Base-by-base conservation (phyloP, 2,797 vertebrate species). In the Danio aesculapii region DNA sequence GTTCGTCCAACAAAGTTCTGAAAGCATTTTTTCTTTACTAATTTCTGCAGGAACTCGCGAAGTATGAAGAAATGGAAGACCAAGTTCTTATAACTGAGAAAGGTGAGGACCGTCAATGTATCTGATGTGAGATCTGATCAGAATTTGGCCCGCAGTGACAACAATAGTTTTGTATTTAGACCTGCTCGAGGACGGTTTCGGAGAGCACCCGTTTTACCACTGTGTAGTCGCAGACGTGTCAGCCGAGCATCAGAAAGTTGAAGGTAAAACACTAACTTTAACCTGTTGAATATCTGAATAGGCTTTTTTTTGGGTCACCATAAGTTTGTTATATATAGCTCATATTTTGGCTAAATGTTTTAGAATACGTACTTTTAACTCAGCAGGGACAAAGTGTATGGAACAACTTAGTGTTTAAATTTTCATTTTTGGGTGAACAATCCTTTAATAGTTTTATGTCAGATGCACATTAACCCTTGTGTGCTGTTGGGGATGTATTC, bases 151-250 rank as follows among this genome's bases (percentile, higher is more conserved):
- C 0, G 21, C 9, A 17, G 19, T 69, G 43, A 62, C 16, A 50
- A 75, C n/a, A 6, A 64, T 5, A 2, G 5, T 7, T 64, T 16
- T 53, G 5, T 66, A 16, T 30, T 16, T 53, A 96, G 95, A 95
- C 49, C 92, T 96, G 88, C 90, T 95, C 14, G 93, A 93, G 75
- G 94, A 95, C 12, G 90, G 94, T 13, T 96, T 95, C 44, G 94
- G 94, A 81, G 88, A 94, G 3, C 91, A 90, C 44, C 95, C 94
- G 10, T 95, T 95, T 79, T 97, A 95, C 84, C 92, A 93, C 63
- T 92, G 91, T 68, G 83, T 96, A 75, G 84, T 91, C 68, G 93
- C 94, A 53, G 94, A 95, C 71, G 83, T 90, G 68, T 86, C 74
- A 11, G 88, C 79, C 77, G 88, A 90, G 9, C 76, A 82, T 47